Evolutionary conservation across 2,113 vertebrate genomes (phyloP).

Genomic region (Petrocephalus microphthalmus): DNA sequence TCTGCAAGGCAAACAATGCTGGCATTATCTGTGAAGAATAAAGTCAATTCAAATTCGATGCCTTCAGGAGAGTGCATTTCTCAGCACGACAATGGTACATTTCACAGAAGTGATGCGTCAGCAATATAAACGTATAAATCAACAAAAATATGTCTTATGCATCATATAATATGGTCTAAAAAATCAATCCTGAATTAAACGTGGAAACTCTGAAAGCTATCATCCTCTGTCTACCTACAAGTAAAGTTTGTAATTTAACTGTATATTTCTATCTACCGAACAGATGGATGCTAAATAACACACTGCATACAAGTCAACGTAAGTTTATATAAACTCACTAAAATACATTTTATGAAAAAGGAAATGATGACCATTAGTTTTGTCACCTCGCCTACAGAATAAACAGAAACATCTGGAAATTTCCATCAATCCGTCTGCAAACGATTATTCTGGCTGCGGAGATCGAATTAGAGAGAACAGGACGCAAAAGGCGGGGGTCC

Average conservation of each 20-base stretch:
- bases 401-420: background rate
- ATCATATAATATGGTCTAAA: background rate
- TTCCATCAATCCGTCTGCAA: background rate
- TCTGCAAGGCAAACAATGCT: background rate
- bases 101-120: background rate
- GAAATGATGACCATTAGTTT: background rate
- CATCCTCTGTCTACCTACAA: background rate
- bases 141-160: background rate
- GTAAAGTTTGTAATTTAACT: background rate
- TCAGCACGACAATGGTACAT: background rate
- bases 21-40: background rate
- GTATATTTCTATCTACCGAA: background rate
- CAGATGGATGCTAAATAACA: background rate
- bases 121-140: slow-evolving; percentile 5
- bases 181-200: background rate
- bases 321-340: background rate
- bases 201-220: background rate
- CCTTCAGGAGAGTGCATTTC: background rate
- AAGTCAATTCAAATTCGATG: background rate
- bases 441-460: background rate
- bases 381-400: background rate
- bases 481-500: background rate
- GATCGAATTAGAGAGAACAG: background rate
- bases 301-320: background rate
- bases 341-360: background rate